Evolutionary conservation across 1,140 invertebrate genomes (phyloP).

Genomic region (Rhynchophorus ferrugineus): DNA sequence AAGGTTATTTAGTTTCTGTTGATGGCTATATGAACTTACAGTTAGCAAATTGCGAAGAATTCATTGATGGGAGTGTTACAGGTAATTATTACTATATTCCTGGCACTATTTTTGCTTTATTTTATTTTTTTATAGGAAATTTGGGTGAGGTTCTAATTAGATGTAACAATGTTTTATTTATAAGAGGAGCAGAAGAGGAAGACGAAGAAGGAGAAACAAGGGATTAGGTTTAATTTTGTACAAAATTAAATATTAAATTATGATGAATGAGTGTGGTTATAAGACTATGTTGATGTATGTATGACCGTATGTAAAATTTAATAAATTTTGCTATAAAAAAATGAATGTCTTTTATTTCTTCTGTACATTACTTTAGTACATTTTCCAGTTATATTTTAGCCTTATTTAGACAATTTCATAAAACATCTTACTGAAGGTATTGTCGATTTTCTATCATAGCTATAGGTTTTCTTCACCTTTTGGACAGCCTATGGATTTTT

Average conservation of each 20-base stretch:
- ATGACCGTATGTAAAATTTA: too few species aligned
- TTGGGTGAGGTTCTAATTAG: conserved; percentile 95
- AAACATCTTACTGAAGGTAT: too few species aligned
- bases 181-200: conserved; percentile 92
- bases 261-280: neutral
- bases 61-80: conserved; percentile 82
- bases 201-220: conserved; percentile 97
- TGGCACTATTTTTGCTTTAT: neutral
- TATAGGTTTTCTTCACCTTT: too few species aligned
- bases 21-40: conserved; percentile 99
- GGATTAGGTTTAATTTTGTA: conserved; percentile 52
- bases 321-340: too few species aligned
- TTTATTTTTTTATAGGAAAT: conserved; percentile 54
- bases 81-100: conserved; percentile 50
- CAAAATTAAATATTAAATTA: neutral
- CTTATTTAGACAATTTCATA: too few species aligned
- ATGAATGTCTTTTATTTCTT: too few species aligned
- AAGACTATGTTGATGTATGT: too few species aligned
- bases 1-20: conserved; percentile 93
- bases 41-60: conserved; percentile 97
- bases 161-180: conserved; percentile 98
- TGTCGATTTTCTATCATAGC: too few species aligned
- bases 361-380: too few species aligned
- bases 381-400: too few species aligned
- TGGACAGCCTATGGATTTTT: too few species aligned